Conservation (phyloP, 37 sponge, comb jelly and placozoan genomes). For the Tethya wilhelma region DNA sequence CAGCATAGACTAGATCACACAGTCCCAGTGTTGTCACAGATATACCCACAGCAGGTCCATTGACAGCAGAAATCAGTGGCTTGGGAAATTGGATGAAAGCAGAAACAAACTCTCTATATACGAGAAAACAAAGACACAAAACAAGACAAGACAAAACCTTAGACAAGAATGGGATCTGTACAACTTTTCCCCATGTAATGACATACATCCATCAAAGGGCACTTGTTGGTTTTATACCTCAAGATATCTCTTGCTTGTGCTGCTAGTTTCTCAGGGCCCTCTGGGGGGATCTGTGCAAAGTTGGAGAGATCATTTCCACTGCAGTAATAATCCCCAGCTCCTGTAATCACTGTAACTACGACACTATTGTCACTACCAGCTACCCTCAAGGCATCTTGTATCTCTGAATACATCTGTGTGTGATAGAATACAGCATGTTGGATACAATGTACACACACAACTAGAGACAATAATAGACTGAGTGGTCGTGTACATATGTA, state of each 20-base stretch:
- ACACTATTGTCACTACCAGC: conserved; percentile 75
- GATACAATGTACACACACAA: background rate
- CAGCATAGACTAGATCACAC: conserved; percentile 92
- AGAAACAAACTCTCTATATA: conserved; percentile 84
- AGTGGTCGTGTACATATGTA: too few relatives aligned
- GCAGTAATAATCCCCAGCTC: conserved; percentile 92
- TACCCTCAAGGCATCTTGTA: conserved; percentile 50
- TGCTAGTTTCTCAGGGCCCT: conserved; percentile 79
- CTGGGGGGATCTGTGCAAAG: conserved; percentile 76
- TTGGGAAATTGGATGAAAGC: conserved; percentile 93
- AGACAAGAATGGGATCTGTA: background rate
- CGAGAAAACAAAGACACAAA: too few relatives aligned
- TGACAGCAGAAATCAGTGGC: conserved; percentile 92
- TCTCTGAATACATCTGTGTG: conserved; percentile 83
- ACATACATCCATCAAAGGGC: background rate
- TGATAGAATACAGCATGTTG: background rate
- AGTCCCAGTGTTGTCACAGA: conserved; percentile 90
- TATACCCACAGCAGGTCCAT: conserved; percentile 98
- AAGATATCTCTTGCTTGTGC: conserved; percentile 54
- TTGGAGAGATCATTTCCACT: conserved; percentile 96
- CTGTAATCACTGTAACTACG: conserved; percentile 76
- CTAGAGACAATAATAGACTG: background rate
- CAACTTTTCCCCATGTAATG: background rate
- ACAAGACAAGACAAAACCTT: background rate
- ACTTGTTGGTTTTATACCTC: conserved; percentile 7